These are phyloP conservation scores for Caenorhabditis virilis DNA, from an alignment of 2,888 invertebrate species.

Conservation along the genomic window DNA sequence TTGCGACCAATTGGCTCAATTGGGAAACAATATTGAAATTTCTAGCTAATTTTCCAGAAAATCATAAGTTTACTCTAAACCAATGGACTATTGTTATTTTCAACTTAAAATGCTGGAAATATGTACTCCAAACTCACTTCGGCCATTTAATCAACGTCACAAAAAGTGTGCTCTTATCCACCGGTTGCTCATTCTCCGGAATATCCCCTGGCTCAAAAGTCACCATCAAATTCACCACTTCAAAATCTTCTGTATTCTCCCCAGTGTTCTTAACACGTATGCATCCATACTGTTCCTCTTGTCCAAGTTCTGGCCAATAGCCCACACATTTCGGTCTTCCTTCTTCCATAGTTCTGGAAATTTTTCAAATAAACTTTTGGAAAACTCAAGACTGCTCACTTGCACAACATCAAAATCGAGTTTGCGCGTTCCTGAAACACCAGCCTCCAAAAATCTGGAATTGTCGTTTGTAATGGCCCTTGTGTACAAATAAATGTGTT, in stretches of 20 bases:
- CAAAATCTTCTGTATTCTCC: conserved; percentile 37
- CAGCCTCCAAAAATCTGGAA: conserved; percentile 96
- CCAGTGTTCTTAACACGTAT: conserved; percentile 39
- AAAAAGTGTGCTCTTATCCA: conserved; percentile 21
- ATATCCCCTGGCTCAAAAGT: conserved; percentile 15
- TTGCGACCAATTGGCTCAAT: too few species aligned
- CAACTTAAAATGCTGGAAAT: too few species aligned
- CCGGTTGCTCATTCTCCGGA: conserved; percentile 16
- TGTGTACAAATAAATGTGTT: conserved; percentile 51
- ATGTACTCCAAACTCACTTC: conserved; percentile 40
- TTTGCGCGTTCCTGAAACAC: conserved; percentile 84
- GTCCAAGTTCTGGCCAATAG: conserved; percentile 49
- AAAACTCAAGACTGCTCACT: conserved; percentile 11
- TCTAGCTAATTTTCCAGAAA: too few species aligned
- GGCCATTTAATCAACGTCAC: conserved; percentile 49
- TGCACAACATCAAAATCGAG: conserved; percentile 50
- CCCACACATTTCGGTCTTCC: conserved; percentile 47
- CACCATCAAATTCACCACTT: conserved; percentile 25
- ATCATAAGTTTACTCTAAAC: too few species aligned
- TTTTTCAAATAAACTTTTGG: not conserved
- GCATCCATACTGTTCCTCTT: conserved; percentile 20
- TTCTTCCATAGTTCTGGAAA: conserved; percentile 48
- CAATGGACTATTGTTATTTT: too few species aligned
- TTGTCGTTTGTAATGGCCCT: conserved; percentile 86
- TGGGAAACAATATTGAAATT: too few species aligned